A percentile compares a stretch with the other conserved stretches of the same genome.
phyloP scores from a whole-genome alignment of 2,888 invertebrate genomes.

The Agrenia bidenticulata region DNA sequence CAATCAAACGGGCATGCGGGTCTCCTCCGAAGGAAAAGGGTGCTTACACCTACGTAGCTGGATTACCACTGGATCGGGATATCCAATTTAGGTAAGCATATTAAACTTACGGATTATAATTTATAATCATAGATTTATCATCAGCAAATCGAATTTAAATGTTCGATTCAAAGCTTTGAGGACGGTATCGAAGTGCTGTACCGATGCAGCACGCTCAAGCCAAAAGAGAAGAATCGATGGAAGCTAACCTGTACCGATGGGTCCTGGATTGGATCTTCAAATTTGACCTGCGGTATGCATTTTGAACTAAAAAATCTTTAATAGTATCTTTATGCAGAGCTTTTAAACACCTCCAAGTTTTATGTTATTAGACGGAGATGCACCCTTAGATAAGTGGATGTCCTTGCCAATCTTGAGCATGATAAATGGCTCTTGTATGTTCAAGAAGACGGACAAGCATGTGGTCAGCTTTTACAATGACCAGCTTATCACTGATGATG shows the following conservation, averaged over 20 bases:
- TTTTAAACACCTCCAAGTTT: too few relatives aligned
- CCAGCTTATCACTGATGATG: constrained; percentile 71
- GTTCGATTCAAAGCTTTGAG: constrained; percentile 64
- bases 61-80: constrained; percentile 65
- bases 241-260: constrained; percentile 81
- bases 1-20: constrained; percentile 60
- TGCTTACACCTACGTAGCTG: constrained; percentile 69
- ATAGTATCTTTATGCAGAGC: too few relatives aligned
- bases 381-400: constrained; percentile 13
- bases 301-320: too few relatives aligned
- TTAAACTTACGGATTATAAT: too few relatives aligned
- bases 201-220: constrained; percentile 62
- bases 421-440: constrained; percentile 65
- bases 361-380: neutral
- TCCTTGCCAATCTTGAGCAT: constrained; percentile 23
- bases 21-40: constrained; percentile 73
- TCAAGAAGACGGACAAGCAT: constrained; percentile 67
- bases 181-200: constrained; percentile 82
- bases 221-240: constrained; percentile 63
- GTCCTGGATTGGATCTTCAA: constrained; percentile 76
- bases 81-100: constrained; percentile 58
- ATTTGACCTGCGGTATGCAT: constrained; percentile 59
- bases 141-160: too few relatives aligned
- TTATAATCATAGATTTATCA: too few relatives aligned
- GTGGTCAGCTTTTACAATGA: constrained; percentile 80